Conservation (phyloP, 1,140 invertebrate genomes). For the Zaprionus ornatus region DNA sequence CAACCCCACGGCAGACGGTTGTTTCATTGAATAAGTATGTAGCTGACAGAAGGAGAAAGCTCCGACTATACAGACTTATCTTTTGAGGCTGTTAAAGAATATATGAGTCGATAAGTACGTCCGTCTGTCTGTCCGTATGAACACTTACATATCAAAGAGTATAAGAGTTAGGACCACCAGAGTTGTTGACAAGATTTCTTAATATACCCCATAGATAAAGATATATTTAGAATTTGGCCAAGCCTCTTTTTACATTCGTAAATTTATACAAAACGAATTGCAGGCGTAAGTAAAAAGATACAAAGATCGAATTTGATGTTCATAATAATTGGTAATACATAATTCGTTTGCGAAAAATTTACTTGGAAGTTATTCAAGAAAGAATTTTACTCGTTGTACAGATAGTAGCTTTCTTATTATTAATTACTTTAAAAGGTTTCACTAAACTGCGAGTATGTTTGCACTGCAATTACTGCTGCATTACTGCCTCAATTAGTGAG, state of each 20-base stretch:
- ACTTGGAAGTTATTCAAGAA: no score
- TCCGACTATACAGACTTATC: no score
- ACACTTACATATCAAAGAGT: not conserved
- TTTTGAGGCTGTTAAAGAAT: no score
- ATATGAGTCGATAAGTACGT: no score
- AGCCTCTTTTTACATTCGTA: not conserved
- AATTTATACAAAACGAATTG: not conserved
- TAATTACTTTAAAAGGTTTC: slow-evolving; percentile 10
- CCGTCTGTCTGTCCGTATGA: not conserved
- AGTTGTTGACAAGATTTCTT: not conserved
- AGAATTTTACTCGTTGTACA: no score
- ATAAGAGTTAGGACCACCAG: not conserved
- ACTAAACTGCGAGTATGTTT: not conserved
- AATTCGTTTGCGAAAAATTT: no score
- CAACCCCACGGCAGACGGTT: no score
- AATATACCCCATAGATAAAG: not conserved
- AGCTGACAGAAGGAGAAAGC: no score
- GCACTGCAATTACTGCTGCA: slow-evolving; percentile 32
- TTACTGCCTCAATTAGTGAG: slow-evolving; percentile 60
- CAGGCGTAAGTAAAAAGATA: not conserved
- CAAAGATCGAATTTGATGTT: no score
- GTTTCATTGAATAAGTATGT: no score
- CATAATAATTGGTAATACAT: no score
- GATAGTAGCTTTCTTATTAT: not conserved
- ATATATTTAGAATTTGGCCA: not conserved